phyloP scores from a whole-genome alignment of 2,113 vertebrate species.

The Anseranas semipalmata region DNA sequence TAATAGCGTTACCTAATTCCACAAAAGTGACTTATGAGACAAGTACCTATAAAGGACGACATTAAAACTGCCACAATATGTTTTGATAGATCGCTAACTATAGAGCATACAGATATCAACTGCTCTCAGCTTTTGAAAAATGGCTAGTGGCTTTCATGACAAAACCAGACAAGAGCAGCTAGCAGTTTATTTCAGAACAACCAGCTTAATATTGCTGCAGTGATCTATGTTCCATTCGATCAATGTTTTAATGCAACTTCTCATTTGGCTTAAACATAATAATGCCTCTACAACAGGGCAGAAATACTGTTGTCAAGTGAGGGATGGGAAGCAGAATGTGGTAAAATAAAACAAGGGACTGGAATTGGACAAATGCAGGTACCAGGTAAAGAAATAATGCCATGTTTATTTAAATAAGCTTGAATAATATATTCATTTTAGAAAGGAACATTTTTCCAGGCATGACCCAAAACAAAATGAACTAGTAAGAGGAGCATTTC shows the following conservation, averaged over 20 bases:
- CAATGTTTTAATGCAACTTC: background rate
- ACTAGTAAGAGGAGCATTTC: conserved; percentile 34
- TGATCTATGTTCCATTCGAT: background rate
- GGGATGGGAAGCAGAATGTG: background rate
- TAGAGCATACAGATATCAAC: background rate
- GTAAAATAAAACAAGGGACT: background rate
- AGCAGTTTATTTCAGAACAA: conserved; percentile 8
- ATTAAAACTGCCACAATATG: background rate
- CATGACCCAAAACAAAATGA: background rate
- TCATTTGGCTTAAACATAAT: background rate
- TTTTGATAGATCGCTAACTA: background rate
- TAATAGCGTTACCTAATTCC: background rate
- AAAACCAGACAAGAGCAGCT: background rate
- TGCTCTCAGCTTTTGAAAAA: background rate
- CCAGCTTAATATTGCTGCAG: background rate
- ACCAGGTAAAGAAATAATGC: background rate
- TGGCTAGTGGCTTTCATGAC: background rate
- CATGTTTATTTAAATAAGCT: conserved; percentile 47
- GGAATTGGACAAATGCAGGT: background rate
- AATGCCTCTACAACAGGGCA: background rate
- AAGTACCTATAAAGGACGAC: background rate
- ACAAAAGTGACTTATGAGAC: background rate
- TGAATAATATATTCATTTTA: conserved; percentile 50
- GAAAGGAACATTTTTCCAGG: conserved; percentile 38
- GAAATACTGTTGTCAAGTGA: background rate